Conservation (phyloP, 2,888 invertebrate genomes). For the Drosophila barbarae region DNA sequence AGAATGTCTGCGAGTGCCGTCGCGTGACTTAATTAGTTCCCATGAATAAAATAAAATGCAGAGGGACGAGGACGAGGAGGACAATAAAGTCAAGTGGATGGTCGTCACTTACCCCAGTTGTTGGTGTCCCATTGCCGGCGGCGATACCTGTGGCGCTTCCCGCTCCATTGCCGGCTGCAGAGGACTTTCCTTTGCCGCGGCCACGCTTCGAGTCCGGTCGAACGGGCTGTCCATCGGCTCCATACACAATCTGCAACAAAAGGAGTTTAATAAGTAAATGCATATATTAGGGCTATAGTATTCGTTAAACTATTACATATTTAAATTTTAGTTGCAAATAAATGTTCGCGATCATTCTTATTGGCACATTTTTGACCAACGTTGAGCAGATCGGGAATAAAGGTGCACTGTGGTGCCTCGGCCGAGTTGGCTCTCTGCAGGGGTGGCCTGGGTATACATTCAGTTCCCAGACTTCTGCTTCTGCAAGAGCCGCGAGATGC, state of each 20-base stretch:
- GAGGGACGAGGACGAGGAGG: not conserved
- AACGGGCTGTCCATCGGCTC: no score
- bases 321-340: no score
- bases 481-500: conserved; percentile 71
- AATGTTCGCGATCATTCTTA: no score
- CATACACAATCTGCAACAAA: no score
- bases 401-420: not conserved
- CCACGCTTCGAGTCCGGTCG: no score
- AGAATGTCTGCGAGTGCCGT: conserved; percentile 53
- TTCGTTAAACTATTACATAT: no score
- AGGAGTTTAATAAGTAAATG: no score
- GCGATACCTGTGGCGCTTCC: conserved; percentile 59
- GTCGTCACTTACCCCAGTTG: no score
- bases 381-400: conserved; percentile 43
- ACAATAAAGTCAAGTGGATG: conserved; percentile 39
- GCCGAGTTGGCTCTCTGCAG: conserved; percentile 73
- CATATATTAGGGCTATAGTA: no score
- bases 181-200: no score
- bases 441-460: conserved; percentile 63
- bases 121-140: conserved; percentile 68
- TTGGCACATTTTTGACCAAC: conserved; percentile 1
- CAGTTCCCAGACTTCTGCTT: conserved; percentile 79
- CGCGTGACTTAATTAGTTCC: conserved; percentile 67
- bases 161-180: conserved; percentile 34
- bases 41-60: conserved; percentile 24